phyloP scores from a whole-genome alignment of 2,888 invertebrate species.

The Podabrus alpinus region DNA sequence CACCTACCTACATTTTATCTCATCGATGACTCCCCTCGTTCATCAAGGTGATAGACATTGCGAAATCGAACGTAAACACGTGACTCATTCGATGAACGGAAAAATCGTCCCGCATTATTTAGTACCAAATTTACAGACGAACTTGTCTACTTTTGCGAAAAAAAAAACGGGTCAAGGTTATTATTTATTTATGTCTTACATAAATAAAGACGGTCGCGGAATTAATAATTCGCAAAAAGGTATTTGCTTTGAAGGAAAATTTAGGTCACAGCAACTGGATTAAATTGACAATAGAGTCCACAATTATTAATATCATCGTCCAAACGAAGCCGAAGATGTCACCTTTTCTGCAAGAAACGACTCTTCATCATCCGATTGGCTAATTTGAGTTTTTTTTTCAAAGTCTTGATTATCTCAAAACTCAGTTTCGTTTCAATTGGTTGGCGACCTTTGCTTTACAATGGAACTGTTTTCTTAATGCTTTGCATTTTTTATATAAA shows the following conservation, averaged over 20 bases:
- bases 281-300: background rate
- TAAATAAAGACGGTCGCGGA: constrained; percentile 3
- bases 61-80: constrained; percentile 17
- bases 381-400: background rate
- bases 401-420: background rate
- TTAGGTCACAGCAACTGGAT: background rate
- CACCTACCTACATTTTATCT: background rate
- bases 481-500: background rate
- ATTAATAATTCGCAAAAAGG: background rate
- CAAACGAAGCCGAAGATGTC: background rate
- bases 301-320: background rate
- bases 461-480: background rate
- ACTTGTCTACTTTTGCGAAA: constrained; percentile 8
- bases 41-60: background rate
- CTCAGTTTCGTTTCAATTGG: background rate
- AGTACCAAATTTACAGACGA: constrained; percentile 4
- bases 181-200: constrained; percentile 1
- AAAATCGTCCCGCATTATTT: constrained; percentile 1
- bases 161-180: constrained; percentile 21
- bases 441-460: background rate
- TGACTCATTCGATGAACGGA: constrained; percentile 12
- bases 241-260: background rate
- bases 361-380: background rate
- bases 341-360: background rate
- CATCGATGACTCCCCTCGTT: background rate